Percentiles rank a stretch among this genome's conserved stretches.
Evolutionary conservation across 1,140 invertebrate species (phyloP).

Genomic region (Muscidifurax raptorellus): DNA sequence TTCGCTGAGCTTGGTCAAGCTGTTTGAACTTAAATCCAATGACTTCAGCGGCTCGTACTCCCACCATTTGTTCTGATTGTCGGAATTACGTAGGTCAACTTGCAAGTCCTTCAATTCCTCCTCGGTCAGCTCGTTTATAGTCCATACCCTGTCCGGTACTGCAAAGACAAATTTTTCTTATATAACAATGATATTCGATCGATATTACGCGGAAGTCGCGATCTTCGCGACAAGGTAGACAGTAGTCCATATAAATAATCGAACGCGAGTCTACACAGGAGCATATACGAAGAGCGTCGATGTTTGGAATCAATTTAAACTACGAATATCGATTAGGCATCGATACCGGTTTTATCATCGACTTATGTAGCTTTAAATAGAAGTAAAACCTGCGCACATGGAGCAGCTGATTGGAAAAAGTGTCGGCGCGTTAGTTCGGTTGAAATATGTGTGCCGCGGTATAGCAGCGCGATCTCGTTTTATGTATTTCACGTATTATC

Average conservation of each 20-base stretch:
- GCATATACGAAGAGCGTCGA: too few species aligned
- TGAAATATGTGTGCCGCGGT: not conserved
- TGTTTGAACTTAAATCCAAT: conserved; percentile 89
- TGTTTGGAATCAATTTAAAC: too few species aligned
- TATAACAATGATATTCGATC: not conserved
- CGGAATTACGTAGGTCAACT: conserved; percentile 81
- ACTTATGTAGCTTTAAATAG: conserved; percentile 31
- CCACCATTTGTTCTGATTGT: conserved; percentile 88
- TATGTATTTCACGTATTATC: conserved; percentile 29
- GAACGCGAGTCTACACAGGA: too few species aligned
- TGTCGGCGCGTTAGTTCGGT: not conserved
- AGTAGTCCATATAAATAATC: too few species aligned
- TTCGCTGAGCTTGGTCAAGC: conserved; percentile 80
- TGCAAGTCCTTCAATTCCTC: conserved; percentile 77
- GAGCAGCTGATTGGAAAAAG: conserved; percentile 15
- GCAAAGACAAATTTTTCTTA: conserved; percentile 60
- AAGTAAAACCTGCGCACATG: not conserved
- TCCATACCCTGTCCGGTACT: conserved; percentile 90
- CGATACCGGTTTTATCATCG: not conserved
- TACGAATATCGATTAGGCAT: too few species aligned
- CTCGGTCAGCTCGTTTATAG: conserved; percentile 84
- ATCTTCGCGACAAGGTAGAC: not conserved
- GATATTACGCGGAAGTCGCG: not conserved
- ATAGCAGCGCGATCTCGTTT: conserved; percentile 27
- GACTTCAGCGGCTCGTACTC: conserved; percentile 86